Evolutionary conservation across 2,113 vertebrate species (phyloP), one percentile per base, ranked within the genome.

Genomic region (Lagenorhynchus albirostris): DNA sequence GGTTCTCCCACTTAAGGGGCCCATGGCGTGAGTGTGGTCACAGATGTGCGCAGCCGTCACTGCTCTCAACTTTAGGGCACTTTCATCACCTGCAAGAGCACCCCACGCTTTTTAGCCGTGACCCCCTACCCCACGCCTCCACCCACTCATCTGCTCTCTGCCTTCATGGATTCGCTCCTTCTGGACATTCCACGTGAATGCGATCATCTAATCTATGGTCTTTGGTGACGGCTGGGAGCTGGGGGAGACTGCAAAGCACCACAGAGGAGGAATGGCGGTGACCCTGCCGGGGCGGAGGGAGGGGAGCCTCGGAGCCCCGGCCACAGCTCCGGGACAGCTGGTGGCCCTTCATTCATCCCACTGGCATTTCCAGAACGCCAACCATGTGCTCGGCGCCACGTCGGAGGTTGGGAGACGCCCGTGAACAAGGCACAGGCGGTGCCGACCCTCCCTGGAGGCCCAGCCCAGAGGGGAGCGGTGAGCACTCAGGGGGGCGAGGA

Each of bases 351-450:
- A 10, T 31, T 3, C 1, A 29, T 8, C 38, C 1, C 0, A 0
- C 10, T 4, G 36, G 23, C 1, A 2, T 29, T 79, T 44, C 33
- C 53, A 1, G 18, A 62, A 55, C 0, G 3, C 55, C 62, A 36
- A 8, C 62, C 10, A 6, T 0, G 29, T 2, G 44, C 62, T 33
- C 1, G 13, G 58, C 29, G 1, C 33, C 0, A 0, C 7, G 17
- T 5, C 0, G 1, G 44, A 26, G 21, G 15, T 33, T 26, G 26
- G 36, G 73, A 47, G 53, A 44, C 10, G 3, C 1, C 55, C 0
- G 50, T 8, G 20, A 18, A 1, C 31, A 3, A 6, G 33, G 9
- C 0, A 1, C 38, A 6, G 0, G 1, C 1, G 0, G 1, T 44
- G 68, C 68, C 73, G 2, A 2, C 44, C 73, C 0, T 0, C 44